Evolutionary conservation across 2,888 invertebrate species (phyloP).

Genomic region (Drosophila hamatofila): DNA sequence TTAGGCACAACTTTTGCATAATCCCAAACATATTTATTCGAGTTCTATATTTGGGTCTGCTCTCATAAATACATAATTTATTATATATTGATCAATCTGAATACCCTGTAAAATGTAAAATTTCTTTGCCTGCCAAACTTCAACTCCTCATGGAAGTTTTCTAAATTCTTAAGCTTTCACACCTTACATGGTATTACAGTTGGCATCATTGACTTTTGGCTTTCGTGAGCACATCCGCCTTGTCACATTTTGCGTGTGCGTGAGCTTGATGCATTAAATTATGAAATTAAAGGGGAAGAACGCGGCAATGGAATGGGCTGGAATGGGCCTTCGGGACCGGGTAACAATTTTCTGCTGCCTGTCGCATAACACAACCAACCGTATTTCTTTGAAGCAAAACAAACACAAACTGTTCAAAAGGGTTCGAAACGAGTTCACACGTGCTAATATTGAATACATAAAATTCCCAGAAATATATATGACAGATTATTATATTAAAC

Average conservation of each 20-base stretch:
- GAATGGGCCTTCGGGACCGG: neutral
- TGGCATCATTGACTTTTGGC: neutral
- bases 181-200: slow-evolving; percentile 30
- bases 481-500: neutral
- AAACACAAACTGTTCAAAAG: slow-evolving; percentile 35
- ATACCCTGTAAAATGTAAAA: neutral
- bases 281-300: slow-evolving; percentile 31
- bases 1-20: neutral
- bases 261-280: slow-evolving; percentile 72
- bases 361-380: slow-evolving; percentile 41
- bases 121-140: rapidly evolving
- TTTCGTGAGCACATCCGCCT: slow-evolving; percentile 15
- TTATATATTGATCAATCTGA: slow-evolving; percentile 5
- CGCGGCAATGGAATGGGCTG: neutral
- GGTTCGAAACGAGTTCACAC: slow-evolving; percentile 35
- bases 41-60: neutral
- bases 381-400: slow-evolving; percentile 47
- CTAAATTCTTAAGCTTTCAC: no score
- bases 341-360: slow-evolving; percentile 28
- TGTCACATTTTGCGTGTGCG: slow-evolving; percentile 52
- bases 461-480: neutral
- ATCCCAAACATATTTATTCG: neutral
- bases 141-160: neutral
- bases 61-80: neutral
- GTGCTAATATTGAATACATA: neutral